phyloP scores from a whole-genome alignment of 2,113 vertebrate genomes.

The Nycticryphes semicollaris region DNA sequence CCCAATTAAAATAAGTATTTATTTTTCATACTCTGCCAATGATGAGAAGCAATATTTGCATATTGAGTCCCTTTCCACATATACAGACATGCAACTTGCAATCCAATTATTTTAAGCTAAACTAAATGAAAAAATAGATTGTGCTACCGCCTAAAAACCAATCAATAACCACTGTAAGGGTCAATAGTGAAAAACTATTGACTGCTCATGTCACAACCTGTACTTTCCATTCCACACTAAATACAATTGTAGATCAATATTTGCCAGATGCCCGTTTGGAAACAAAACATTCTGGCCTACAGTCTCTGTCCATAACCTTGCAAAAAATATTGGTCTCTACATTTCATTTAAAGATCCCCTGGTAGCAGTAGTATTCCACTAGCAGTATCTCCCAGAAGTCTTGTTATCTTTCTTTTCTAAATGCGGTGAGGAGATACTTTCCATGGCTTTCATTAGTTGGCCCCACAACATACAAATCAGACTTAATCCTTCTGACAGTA shows the following conservation, averaged over 20 bases:
- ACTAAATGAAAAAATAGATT: not conserved
- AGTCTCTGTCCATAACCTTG: not conserved
- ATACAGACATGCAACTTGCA: not conserved
- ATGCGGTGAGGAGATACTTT: not conserved
- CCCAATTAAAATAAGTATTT: no score
- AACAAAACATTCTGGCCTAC: not conserved
- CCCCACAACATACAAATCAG: not conserved
- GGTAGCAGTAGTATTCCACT: not conserved
- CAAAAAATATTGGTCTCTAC: not conserved
- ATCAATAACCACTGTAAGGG: not conserved
- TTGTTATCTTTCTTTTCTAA: not conserved
- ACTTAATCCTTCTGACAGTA: not conserved
- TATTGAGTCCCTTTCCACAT: not conserved
- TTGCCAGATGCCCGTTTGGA: slow-evolving; percentile 16
- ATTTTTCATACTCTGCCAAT: not conserved
- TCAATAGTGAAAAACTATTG: slow-evolving; percentile 31
- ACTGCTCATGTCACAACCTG: slow-evolving; percentile 16
- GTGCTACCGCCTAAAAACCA: not conserved
- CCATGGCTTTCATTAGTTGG: not conserved
- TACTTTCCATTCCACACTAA: slow-evolving; percentile 35
- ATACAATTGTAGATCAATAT: not conserved
- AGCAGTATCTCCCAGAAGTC: not conserved
- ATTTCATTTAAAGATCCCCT: not conserved
- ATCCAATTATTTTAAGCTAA: slow-evolving; percentile 15
- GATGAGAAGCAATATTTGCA: not conserved